Evolutionary conservation across 2,113 vertebrate genomes (phyloP), one percentile per base, ranked within the genome.

Genomic region (Bucco capensis): DNA sequence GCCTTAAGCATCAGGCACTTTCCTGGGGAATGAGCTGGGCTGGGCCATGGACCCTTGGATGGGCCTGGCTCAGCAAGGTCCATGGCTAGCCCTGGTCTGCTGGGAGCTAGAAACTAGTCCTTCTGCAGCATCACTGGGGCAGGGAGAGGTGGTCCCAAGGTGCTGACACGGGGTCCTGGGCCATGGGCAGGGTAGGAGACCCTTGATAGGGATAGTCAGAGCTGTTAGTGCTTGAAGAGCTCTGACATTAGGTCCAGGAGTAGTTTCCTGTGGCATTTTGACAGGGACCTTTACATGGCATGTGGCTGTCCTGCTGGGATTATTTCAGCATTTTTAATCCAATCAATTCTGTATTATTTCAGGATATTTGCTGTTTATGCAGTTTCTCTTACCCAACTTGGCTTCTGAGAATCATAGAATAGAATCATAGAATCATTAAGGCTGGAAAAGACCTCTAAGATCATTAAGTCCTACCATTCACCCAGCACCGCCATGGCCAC

Each of bases 1-100:
- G 37, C 8, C 12, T 15, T 2, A 0, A 23, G 10, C 37, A 57
- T 21, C 5, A 1, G 2, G 16, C 40, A 74, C 3, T 8, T 62
- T 33, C 27, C 18, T 37, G 35, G 31, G 47, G 53, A 47, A 42
- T 8, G 18, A 40, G 15, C 38, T 30, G 28, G 37, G 25, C 37
- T 28, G 15, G 37, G 37, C 21, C 24, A 25, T 50, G 49, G 49
- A 24, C 24, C 24, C 54, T 19, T n/a, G 11, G 13, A 15, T 19
- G 50, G 11, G 67, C 40, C 12, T 8, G 3, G 69, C 50, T 58
- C 2, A 2, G 12, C 1, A 1, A 4, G 13, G 11, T 27, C 23
- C 23, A 17, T 24, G 28, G 47, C 22, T 1, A 1, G 19, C 14
- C 23, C 44, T 27, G 19, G 37, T n/a, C 37, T 77, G 7, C 10